Evolutionary conservation across 2,113 vertebrate species (phyloP).

Genomic region (Trochalopteron elliotii): DNA sequence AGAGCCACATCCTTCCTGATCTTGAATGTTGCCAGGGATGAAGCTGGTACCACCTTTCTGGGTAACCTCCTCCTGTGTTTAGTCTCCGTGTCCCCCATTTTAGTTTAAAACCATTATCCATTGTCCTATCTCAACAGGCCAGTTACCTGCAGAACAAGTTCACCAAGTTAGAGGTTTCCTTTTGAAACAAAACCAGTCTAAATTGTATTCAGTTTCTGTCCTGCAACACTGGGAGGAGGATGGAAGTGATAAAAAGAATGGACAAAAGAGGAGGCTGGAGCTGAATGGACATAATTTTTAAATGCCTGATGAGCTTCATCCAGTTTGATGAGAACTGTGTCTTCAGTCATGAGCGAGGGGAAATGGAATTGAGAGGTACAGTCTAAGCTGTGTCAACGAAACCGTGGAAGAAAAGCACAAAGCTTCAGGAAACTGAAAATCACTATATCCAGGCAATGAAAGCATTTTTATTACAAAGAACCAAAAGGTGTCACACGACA

Average conservation of each 20-base stretch:
- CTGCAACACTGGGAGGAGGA: neutral
- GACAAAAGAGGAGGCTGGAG: neutral
- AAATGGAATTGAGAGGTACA: neutral
- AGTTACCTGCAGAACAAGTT: neutral
- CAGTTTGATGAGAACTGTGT: neutral
- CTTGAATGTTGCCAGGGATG: neutral
- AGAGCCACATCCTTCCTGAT: neutral
- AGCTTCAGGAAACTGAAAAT: constrained; percentile 17
- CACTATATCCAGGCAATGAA: neutral
- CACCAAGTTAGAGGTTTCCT: neutral
- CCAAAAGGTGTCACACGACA: neutral
- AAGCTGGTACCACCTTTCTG: neutral
- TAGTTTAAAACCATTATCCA: neutral
- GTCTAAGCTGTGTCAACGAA: neutral
- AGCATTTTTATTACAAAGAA: constrained; percentile 31
- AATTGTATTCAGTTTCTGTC: neutral
- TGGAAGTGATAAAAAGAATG: neutral
- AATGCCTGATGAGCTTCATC: neutral
- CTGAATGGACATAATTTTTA: neutral
- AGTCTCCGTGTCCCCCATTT: neutral
- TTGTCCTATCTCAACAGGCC: neutral
- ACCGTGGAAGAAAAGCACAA: neutral
- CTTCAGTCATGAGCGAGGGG: neutral
- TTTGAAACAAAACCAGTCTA: neutral
- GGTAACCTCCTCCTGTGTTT: neutral